phyloP scores from a whole-genome alignment of 2,113 vertebrate genomes.

The Menidia beryllina region DNA sequence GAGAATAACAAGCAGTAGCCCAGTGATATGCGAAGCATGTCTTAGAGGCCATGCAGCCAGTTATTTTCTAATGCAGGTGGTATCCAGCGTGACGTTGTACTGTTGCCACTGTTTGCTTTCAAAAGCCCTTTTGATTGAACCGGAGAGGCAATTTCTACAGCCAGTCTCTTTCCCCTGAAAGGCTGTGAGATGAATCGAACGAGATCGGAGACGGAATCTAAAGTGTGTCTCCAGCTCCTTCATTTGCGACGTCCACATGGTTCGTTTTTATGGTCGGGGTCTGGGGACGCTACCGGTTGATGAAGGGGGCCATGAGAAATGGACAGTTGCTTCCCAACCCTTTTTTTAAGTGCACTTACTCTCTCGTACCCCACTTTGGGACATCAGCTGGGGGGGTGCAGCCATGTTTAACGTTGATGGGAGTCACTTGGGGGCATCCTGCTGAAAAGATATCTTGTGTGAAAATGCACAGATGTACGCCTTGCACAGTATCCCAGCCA shows the following conservation, averaged over 20 bases:
- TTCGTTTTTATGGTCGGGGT: slow-evolving; percentile 41
- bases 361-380: slow-evolving; percentile 51
- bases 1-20: slow-evolving; percentile 68
- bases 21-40: slow-evolving; percentile 75
- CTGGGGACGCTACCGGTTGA: slow-evolving; percentile 52
- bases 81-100: slow-evolving; percentile 38
- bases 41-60: slow-evolving; percentile 63
- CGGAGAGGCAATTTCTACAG: slow-evolving; percentile 44
- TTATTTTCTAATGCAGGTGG: slow-evolving; percentile 46
- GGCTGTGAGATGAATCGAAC: slow-evolving; percentile 42
- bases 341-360: slow-evolving; percentile 79
- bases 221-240: slow-evolving; percentile 48
- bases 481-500: slow-evolving; percentile 30
- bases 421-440: slow-evolving; percentile 50
- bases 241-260: slow-evolving; percentile 55
- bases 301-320: slow-evolving; percentile 64
- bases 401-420: slow-evolving; percentile 47
- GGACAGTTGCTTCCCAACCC: slow-evolving; percentile 60
- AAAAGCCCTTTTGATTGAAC: slow-evolving; percentile 57
- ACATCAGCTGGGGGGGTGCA: slow-evolving; percentile 67
- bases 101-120: slow-evolving; percentile 44
- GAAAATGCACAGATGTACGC: slow-evolving; percentile 57
- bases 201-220: not conserved
- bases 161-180: slow-evolving; percentile 12
- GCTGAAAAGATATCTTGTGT: slow-evolving; percentile 43